Evolutionary conservation across 2,113 vertebrate genomes (phyloP).

Genomic region (Brachyistius frenatus): DNA sequence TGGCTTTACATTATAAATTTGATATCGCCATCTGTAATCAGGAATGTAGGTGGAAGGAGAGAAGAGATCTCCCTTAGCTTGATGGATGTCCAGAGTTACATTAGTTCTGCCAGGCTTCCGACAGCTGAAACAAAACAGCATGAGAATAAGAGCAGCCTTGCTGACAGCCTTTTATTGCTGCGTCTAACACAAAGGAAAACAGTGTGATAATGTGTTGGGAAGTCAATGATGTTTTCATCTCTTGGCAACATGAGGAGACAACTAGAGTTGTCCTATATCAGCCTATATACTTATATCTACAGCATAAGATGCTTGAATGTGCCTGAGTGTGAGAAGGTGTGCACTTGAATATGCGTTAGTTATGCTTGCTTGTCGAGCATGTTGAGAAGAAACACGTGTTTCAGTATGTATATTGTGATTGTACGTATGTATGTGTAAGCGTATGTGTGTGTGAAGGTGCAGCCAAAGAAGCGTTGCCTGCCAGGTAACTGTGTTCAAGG

Average conservation of each 20-base stretch:
- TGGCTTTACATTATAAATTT: background rate
- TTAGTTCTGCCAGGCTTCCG: conserved; percentile 50
- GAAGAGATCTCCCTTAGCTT: conserved; percentile 61
- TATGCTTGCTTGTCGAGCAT: background rate
- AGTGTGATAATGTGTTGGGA: background rate
- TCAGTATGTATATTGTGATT: background rate
- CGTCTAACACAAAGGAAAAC: conserved; percentile 34
- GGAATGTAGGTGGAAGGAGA: conserved; percentile 34
- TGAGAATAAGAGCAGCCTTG: conserved; percentile 43
- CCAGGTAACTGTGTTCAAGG: conserved; percentile 54
- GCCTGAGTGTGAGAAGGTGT: background rate
- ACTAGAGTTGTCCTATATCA: conserved; percentile 2
- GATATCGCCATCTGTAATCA: background rate
- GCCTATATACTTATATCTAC: background rate
- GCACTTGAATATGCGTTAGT: background rate
- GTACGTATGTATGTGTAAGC: background rate
- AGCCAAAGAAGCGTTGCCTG: conserved; percentile 35
- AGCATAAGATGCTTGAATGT: conserved; percentile 8
- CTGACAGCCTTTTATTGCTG: conserved; percentile 41
- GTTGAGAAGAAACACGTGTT: background rate
- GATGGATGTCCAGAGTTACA: conserved; percentile 70
- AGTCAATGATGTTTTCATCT: conserved; percentile 31
- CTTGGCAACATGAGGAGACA: conserved; percentile 12
- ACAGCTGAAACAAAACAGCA: conserved; percentile 62
- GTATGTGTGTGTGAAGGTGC: conserved; percentile 25